phyloP scores from a whole-genome alignment of 2,797 vertebrate species.

The Dendrocincla tyrannina region DNA sequence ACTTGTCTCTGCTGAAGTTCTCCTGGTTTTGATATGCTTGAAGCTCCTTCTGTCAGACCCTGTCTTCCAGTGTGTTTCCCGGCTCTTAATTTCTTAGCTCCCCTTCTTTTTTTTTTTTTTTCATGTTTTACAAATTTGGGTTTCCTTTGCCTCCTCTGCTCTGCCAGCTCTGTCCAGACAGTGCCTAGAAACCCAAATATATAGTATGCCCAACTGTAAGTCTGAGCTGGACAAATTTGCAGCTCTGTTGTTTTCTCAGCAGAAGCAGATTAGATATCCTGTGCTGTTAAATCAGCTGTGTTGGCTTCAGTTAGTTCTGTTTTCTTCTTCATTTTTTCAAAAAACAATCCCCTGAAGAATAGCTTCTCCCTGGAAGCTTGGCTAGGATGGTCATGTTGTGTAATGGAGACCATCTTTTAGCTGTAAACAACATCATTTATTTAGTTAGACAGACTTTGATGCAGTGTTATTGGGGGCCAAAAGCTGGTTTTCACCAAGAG shows the following conservation, averaged over 20 bases:
- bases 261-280: neutral
- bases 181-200: neutral
- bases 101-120: neutral
- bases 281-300: neutral
- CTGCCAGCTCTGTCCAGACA: neutral
- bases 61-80: neutral
- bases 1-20: neutral
- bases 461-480: neutral
- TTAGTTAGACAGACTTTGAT: neutral
- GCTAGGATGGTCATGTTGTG: neutral
- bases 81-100: neutral
- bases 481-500: neutral
- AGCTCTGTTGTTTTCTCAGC: neutral
- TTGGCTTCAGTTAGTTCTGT: neutral
- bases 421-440: slow-evolving; percentile 41
- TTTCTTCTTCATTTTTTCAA: slow-evolving; percentile 4
- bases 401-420: neutral
- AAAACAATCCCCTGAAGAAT: neutral
- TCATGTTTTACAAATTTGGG: neutral
- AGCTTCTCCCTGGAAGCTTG: slow-evolving; percentile 24
- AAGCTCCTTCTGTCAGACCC: neutral
- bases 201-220: neutral
- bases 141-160: neutral
- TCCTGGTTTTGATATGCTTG: neutral
- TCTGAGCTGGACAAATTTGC: neutral